Base-by-base conservation (phyloP, 1,140 invertebrate genomes). In the Tigriopus japonicus region DNA sequence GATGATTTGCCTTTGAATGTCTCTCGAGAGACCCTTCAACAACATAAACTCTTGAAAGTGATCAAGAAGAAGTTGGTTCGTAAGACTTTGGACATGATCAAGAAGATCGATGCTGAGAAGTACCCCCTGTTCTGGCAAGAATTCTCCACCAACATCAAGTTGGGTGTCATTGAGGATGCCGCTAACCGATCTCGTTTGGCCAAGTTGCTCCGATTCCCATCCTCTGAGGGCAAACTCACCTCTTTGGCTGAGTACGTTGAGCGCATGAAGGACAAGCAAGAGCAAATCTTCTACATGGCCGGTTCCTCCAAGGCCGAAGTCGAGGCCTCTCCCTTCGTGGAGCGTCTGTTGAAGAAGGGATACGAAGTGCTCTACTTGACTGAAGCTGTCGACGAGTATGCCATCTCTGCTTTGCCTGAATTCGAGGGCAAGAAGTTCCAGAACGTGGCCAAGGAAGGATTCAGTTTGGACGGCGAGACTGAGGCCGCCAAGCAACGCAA, bases 371-470 rank as follows among this genome's bases (percentile, higher is more conserved):
- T 99, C 13, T 98, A 88, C 68, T 74, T 99, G 13, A 83, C 84
- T 1, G 96, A 99, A 73, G 89, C 96, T 56, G 90, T 99, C 42
- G 96, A 99, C 75, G 95, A 99, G 73, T 98, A 98, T 73, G 84
- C 87, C 64, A 87, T 99, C 60, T 92, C 93, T 49, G 83, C 90
- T 9, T 73, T 99, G 67, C 93, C 96, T n/a, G 94, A 98, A 73
- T 99, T 93, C 73, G 94, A 98, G 68, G 89, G 91, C 28, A 96
- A 98, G 75, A 98, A 98, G 72, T 96, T 99, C 84, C 93, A 98
- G 74, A 99, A 99, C 70, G 89, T 97, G 40, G 96, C 96, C 62
- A 99, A 99, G 72, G 96, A 99, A 75, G 93, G 94, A 1, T 82
- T 99, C 66, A 81, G 83, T 59, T 70, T 98, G 1, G 82, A 90